A percentile compares a stretch with the other conserved stretches of the same genome.
Conservation (phyloP, 1,140 invertebrate genomes). For the Diorhabda sublineata region DNA sequence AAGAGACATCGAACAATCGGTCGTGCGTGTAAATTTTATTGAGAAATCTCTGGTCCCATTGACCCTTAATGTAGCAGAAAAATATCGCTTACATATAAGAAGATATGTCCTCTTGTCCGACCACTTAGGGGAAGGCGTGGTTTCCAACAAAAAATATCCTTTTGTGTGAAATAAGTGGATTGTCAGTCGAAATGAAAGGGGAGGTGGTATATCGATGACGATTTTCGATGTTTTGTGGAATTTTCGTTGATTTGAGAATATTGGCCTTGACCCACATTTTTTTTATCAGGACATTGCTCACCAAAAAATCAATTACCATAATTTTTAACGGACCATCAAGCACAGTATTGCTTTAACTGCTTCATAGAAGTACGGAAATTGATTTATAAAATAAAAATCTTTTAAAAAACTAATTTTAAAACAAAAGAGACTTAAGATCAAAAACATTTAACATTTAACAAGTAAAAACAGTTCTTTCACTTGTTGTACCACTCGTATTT, state of each 20-base stretch:
- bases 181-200: not conserved
- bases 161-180: not conserved
- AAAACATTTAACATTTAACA: too few relatives aligned
- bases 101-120: not conserved
- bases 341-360: too few relatives aligned
- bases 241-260: not conserved
- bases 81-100: slow-evolving; percentile 1
- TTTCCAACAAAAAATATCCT: not conserved
- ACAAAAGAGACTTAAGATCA: too few relatives aligned
- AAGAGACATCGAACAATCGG: not conserved
- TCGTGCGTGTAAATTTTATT: slow-evolving; percentile 1
- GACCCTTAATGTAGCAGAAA: not conserved
- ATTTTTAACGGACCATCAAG: too few relatives aligned
- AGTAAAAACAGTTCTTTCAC: too few relatives aligned
- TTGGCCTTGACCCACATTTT: too few relatives aligned
- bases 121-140: not conserved
- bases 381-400: too few relatives aligned
- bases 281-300: too few relatives aligned
- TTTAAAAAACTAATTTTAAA: too few relatives aligned
- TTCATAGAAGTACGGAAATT: too few relatives aligned
- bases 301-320: too few relatives aligned
- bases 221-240: not conserved
- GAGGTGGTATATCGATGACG: not conserved
- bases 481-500: too few relatives aligned
- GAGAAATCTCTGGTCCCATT: not conserved